Percentiles rank a stretch among this genome's conserved stretches.
phyloP scores from a whole-genome alignment of 2,888 invertebrate genomes.

The Melolontha melolontha region DNA sequence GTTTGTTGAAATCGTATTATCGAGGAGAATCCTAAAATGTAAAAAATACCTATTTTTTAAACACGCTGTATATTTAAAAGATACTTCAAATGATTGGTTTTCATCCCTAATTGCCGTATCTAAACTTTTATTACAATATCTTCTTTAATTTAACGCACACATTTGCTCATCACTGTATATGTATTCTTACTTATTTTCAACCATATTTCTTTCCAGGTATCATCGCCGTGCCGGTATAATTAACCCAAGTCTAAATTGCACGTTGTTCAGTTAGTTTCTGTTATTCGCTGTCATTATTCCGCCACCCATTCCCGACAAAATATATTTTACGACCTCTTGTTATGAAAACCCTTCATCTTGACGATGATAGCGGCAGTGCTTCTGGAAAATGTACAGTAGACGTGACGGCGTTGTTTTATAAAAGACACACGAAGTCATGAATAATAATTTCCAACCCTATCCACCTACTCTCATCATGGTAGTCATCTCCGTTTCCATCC shows the following conservation, averaged over 20 bases:
- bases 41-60: too few species aligned
- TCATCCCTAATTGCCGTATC: too few species aligned
- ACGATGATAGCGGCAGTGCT: conserved; percentile 11
- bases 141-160: too few species aligned
- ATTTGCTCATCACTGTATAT: too few species aligned
- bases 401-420: conserved; percentile 28
- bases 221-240: conserved; percentile 2
- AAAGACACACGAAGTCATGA: conserved; percentile 31
- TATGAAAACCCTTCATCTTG: conserved; percentile 28
- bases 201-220: not conserved
- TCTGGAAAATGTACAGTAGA: conserved; percentile 17
- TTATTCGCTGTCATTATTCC: conserved; percentile 13
- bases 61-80: too few species aligned
- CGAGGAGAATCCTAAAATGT: too few species aligned
- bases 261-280: conserved; percentile 23
- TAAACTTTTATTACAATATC: too few species aligned
- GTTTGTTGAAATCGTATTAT: too few species aligned
- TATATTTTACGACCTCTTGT: conserved; percentile 30
- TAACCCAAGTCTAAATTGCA: conserved; percentile 2
- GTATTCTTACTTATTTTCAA: not conserved
- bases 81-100: too few species aligned
- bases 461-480: not conserved
- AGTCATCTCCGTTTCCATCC: conserved; percentile 8
- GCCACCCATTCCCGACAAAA: conserved; percentile 13
- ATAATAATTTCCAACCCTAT: conserved; percentile 25